Evolutionary conservation across 2,797 vertebrate genomes (phyloP).

Genomic region (Kryptolebias ocellatus): DNA sequence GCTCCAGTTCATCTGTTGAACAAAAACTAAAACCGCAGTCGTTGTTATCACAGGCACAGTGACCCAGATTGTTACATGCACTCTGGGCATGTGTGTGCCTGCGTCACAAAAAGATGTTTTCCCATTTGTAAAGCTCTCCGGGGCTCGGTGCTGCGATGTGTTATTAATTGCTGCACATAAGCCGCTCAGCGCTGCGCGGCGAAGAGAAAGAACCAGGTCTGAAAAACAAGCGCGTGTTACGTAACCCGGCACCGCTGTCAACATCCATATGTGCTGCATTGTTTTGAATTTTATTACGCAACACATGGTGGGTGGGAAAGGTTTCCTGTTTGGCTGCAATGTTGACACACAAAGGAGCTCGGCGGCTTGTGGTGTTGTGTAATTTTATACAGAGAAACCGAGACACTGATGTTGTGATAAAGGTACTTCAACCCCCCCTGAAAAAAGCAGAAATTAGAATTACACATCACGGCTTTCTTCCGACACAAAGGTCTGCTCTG

Average conservation of each 20-base stretch:
- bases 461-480: neutral
- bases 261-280: constrained; percentile 33
- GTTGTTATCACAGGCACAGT: constrained; percentile 43
- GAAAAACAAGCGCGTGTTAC: constrained; percentile 56
- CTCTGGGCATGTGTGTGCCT: constrained; percentile 12
- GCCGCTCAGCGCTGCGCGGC: constrained; percentile 22
- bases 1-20: constrained; percentile 9
- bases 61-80: constrained; percentile 59
- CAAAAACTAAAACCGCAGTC: constrained; percentile 44
- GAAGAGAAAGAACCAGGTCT: constrained; percentile 5
- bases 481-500: neutral
- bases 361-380: constrained; percentile 51
- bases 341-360: constrained; percentile 51
- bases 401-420: constrained; percentile 18
- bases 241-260: constrained; percentile 51
- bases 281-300: constrained; percentile 40
- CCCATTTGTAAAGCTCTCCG: constrained; percentile 33
- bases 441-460: constrained; percentile 7
- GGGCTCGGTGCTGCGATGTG: constrained; percentile 43
- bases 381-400: constrained; percentile 46
- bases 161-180: constrained; percentile 51
- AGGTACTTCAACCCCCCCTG: neutral
- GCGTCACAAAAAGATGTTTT: constrained; percentile 45
- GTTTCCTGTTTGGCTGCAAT: constrained; percentile 48
- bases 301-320: constrained; percentile 25